A percentile compares a stretch with the other conserved stretches of the same genome.
Conservation (phyloP, 2,113 vertebrate genomes). For the Eptesicus fuscus region DNA sequence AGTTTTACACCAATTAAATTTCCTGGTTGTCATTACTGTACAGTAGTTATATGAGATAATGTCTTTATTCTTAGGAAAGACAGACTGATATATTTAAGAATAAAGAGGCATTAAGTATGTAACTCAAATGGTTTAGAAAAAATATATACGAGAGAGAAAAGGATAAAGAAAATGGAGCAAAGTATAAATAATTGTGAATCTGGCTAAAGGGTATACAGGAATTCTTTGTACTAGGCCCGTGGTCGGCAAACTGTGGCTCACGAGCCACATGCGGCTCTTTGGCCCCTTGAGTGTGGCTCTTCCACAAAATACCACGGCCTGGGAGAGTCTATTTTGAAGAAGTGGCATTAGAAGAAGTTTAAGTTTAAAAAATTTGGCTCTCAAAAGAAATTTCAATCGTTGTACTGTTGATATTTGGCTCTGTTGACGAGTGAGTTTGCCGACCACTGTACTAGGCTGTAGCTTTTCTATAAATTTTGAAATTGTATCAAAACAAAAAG, state of each 20-base stretch:
- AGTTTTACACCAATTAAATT: slow-evolving; percentile 20
- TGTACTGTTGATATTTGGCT: too few relatives aligned
- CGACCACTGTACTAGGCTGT: not conserved
- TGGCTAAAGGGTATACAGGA: not conserved
- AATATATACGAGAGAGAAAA: not conserved
- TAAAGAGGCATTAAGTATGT: not conserved
- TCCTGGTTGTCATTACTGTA: not conserved
- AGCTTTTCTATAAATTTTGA: slow-evolving; percentile 21
- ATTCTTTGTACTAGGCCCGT: not conserved
- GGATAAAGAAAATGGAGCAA: slow-evolving; percentile 17
- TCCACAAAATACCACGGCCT: too few relatives aligned
- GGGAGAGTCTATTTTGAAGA: too few relatives aligned
- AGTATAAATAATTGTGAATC: not conserved
- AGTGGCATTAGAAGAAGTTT: too few relatives aligned
- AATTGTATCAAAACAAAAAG: slow-evolving; percentile 37
- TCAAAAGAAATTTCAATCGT: too few relatives aligned
- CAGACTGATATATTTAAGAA: not conserved
- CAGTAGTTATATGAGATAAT: not conserved
- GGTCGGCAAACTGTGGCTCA: too few relatives aligned
- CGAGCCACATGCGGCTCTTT: too few relatives aligned
- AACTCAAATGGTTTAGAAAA: not conserved
- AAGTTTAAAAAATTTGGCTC: too few relatives aligned
- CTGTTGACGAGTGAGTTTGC: too few relatives aligned
- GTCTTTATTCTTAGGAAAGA: slow-evolving; percentile 8
- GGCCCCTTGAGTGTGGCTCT: too few relatives aligned